These are phyloP conservation scores for Himalopsyche kuldschensis DNA, from an alignment of 2,888 invertebrate genomes.

Conservation along the genomic window DNA sequence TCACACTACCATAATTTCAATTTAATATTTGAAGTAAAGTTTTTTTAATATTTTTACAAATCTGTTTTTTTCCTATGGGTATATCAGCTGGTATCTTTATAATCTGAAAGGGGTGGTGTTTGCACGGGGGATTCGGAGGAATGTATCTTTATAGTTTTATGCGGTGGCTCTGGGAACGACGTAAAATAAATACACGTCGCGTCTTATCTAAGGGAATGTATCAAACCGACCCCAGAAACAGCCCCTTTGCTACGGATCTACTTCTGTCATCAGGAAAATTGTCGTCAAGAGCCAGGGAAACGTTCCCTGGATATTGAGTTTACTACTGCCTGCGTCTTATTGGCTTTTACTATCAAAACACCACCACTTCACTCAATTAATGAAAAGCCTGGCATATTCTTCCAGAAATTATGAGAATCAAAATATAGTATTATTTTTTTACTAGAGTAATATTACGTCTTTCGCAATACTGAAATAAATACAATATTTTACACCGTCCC, in stretches of 20 bases:
- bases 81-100: not conserved
- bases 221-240: not conserved
- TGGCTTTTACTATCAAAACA: too few species aligned
- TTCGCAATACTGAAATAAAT: too few species aligned
- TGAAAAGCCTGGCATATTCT: too few species aligned
- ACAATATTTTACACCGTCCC: too few species aligned
- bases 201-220: not conserved
- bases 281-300: not conserved
- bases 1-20: too few species aligned
- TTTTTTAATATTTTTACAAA: too few species aligned
- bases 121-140: not conserved
- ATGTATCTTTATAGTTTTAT: not conserved
- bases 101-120: not conserved
- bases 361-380: too few species aligned
- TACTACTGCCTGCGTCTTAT: not conserved
- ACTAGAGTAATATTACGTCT: too few species aligned
- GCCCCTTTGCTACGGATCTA: not conserved
- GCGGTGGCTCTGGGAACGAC: not conserved
- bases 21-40: too few species aligned
- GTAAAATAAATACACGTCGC: not conserved
- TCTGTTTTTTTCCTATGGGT: too few species aligned
- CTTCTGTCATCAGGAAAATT: not conserved
- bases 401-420: too few species aligned
- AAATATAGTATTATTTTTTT: too few species aligned
- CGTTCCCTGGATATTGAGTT: not conserved